These are phyloP conservation scores for Athalia cordata DNA, from an alignment of 2,888 invertebrate genomes.

Conservation along the genomic window DNA sequence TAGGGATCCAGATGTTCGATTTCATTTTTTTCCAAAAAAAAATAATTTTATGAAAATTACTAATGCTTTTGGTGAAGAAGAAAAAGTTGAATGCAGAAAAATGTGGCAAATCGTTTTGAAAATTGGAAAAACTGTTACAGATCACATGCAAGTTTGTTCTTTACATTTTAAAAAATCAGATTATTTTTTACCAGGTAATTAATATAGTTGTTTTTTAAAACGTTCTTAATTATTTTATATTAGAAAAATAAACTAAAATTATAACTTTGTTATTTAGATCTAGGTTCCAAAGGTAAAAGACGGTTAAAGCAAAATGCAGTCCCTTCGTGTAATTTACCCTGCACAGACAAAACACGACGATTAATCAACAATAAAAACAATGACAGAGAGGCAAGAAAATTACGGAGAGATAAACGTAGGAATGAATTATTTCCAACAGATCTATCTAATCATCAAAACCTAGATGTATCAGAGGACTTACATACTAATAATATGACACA, in stretches of 20 bases:
- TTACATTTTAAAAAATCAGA: slow-evolving; percentile 46
- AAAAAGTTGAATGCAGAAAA: slow-evolving; percentile 34
- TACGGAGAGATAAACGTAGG: not conserved
- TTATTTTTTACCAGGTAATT: slow-evolving; percentile 46
- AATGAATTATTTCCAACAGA: not conserved
- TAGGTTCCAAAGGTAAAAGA: not conserved
- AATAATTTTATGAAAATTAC: slow-evolving; percentile 31
- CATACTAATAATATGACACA: no score
- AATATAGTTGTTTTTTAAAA: not conserved
- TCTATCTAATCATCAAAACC: not conserved
- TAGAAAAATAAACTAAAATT: slow-evolving; percentile 1
- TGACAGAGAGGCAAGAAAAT: not conserved
- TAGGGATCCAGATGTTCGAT: slow-evolving; percentile 30
- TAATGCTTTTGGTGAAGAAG: slow-evolving; percentile 18
- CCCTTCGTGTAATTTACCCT: slow-evolving; percentile 21
- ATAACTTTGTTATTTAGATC: not conserved
- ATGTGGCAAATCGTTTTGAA: slow-evolving; percentile 40
- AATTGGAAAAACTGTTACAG: slow-evolving; percentile 27
- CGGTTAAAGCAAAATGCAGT: not conserved
- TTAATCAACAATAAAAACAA: not conserved
- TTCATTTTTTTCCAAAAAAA: slow-evolving; percentile 46
- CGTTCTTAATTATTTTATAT: not conserved
- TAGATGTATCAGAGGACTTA: no score
- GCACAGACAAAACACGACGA: not conserved
- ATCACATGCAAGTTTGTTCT: slow-evolving; percentile 44